Percentiles rank a stretch among this genome's conserved stretches.
These are phyloP conservation scores for Glyptemys insculpta DNA, from an alignment of 2,797 vertebrate genomes.

Conservation along the genomic window DNA sequence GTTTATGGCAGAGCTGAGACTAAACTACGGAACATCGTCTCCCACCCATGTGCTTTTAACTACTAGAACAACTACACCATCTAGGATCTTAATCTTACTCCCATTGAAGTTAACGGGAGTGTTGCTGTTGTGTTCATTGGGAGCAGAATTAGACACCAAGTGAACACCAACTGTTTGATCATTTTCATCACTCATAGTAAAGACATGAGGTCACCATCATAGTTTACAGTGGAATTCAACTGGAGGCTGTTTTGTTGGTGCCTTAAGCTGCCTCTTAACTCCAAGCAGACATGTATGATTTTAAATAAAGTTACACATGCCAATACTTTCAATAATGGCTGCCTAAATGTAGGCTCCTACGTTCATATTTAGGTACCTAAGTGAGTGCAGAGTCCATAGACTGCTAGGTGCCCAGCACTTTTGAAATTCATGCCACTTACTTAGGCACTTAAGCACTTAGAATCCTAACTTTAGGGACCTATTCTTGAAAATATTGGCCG, in stretches of 20 bases:
- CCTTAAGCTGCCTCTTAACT: background rate
- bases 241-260: background rate
- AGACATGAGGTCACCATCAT: background rate
- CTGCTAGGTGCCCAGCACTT: background rate
- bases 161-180: background rate
- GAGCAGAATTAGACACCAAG: background rate
- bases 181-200: background rate
- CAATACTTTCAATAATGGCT: background rate
- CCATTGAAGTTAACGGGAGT: background rate
- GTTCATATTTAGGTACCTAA: background rate
- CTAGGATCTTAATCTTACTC: background rate
- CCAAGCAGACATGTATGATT: background rate
- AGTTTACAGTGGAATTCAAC: background rate
- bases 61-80: background rate
- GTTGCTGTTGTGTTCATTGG: background rate
- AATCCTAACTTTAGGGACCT: background rate
- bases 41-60: background rate
- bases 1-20: background rate
- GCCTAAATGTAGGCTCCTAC: background rate
- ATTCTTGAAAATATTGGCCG: background rate
- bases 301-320: background rate
- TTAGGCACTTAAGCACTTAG: background rate
- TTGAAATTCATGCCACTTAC: background rate
- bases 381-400: background rate
- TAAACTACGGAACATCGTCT: background rate